A percentile compares a stretch with the other conserved stretches of the same genome.
Conservation (phyloP, 2,888 invertebrate species). For the Stomorhina lunata region DNA sequence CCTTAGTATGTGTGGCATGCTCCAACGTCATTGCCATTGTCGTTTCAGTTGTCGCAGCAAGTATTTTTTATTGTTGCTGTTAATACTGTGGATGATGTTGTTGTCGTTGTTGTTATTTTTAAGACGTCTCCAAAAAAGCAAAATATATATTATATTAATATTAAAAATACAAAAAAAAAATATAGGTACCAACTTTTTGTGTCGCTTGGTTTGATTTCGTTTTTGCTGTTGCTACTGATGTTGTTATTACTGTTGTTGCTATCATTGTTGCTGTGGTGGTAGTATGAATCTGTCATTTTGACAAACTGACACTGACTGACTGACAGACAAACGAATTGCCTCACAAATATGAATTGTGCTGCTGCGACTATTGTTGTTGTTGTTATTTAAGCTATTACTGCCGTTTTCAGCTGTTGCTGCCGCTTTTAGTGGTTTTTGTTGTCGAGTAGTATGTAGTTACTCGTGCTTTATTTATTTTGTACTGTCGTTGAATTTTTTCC, state of each 20-base stretch:
- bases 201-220: constrained; percentile 32
- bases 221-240: constrained; percentile 37
- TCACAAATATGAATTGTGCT: constrained; percentile 33
- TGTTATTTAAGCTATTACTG: constrained; percentile 44
- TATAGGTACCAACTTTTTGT: constrained; percentile 50
- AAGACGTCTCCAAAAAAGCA: constrained; percentile 62
- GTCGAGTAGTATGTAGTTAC: neutral
- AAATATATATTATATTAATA: constrained; percentile 20
- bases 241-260: constrained; percentile 39
- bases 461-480: constrained; percentile 39
- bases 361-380: constrained; percentile 53
- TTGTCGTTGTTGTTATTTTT: constrained; percentile 46
- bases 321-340: constrained; percentile 27
- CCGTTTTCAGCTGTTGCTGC: constrained; percentile 19
- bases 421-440: constrained; percentile 24
- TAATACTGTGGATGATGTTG: constrained; percentile 36
- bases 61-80: constrained; percentile 45
- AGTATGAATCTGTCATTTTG: constrained; percentile 50
- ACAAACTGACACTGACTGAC: constrained; percentile 26
- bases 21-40: constrained; percentile 66
- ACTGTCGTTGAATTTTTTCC: constrained; percentile 26
- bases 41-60: constrained; percentile 51
- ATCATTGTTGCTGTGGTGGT: constrained; percentile 18
- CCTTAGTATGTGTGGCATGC: constrained; percentile 66
- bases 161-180: constrained; percentile 12